Conservation (phyloP, 2,888 invertebrate species). For the Melolontha melolontha region DNA sequence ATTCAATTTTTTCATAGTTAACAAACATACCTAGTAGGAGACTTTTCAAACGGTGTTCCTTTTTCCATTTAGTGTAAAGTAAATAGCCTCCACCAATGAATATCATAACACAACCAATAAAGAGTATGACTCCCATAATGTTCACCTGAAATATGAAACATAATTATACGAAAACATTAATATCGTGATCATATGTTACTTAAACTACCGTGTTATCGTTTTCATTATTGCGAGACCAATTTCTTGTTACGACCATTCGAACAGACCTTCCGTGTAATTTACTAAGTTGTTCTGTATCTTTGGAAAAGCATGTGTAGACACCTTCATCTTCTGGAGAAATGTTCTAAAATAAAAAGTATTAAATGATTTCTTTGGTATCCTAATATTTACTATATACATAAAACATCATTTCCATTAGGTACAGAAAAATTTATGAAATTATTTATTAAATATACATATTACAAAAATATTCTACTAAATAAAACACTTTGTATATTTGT, state of each 20-base stretch:
- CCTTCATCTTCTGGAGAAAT: constrained; percentile 73
- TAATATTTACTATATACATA: too few relatives aligned
- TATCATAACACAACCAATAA: constrained; percentile 42
- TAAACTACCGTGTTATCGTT: constrained; percentile 47
- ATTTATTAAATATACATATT: too few relatives aligned
- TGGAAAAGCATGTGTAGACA: constrained; percentile 74
- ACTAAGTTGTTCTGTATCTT: constrained; percentile 66
- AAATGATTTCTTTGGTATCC: too few relatives aligned
- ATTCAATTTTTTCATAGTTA: too few relatives aligned
- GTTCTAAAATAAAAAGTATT: constrained; percentile 64
- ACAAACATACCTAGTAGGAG: constrained; percentile 43
- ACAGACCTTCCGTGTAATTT: constrained; percentile 69
- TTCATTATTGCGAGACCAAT: constrained; percentile 59
- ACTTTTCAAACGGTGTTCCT: constrained; percentile 47
- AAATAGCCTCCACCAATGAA: constrained; percentile 42
- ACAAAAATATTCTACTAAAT: too few relatives aligned
- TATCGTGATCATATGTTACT: constrained; percentile 18
- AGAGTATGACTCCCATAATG: constrained; percentile 44
- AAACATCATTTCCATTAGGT: too few relatives aligned
- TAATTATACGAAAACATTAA: constrained; percentile 32
- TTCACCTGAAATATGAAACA: constrained; percentile 43
- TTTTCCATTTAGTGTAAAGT: constrained; percentile 43
- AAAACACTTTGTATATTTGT: too few relatives aligned
- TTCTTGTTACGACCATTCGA: constrained; percentile 71
- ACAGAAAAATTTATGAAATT: too few relatives aligned